A percentile compares a stretch with the other conserved stretches of the same genome.
phyloP scores from a whole-genome alignment of 2,888 invertebrate genomes.

The Dyspetes luteomarginatus region DNA sequence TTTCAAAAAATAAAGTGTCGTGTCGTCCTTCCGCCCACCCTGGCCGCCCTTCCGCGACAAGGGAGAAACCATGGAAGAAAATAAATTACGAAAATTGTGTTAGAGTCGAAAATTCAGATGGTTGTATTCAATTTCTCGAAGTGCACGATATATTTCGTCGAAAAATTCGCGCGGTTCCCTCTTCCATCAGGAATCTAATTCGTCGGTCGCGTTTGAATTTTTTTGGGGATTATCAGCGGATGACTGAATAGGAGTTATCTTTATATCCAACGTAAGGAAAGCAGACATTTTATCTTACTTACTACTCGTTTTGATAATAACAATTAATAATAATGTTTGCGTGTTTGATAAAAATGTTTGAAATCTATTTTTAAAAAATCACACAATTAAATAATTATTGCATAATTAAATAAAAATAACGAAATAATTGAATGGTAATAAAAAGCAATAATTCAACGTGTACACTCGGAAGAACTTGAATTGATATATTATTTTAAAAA shows the following conservation, averaged over 20 bases:
- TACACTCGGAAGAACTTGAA: too few species aligned
- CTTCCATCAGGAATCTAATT: too few species aligned
- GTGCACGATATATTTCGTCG: conserved; percentile 14
- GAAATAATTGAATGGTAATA: too few species aligned
- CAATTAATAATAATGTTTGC: too few species aligned
- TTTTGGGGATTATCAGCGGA: not conserved
- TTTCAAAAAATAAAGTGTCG: conserved; percentile 18
- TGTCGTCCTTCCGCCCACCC: not conserved
- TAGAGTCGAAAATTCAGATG: conserved; percentile 17
- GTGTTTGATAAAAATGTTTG: too few species aligned
- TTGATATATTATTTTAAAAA: too few species aligned
- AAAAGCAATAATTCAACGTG: too few species aligned
- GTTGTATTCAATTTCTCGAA: conserved; percentile 33
- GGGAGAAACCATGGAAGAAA: not conserved
- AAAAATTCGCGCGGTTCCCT: not conserved
- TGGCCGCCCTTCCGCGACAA: not conserved
- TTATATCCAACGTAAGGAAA: not conserved
- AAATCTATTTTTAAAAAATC: not conserved
- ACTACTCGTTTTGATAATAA: not conserved
- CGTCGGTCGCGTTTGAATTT: too few species aligned
- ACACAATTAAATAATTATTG: too few species aligned
- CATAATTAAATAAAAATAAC: too few species aligned
- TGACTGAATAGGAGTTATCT: not conserved
- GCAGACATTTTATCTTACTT: not conserved
- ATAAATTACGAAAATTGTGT: conserved; percentile 16